phyloP scores from a whole-genome alignment of 2,113 vertebrate species.

The Empidonax traillii region DNA sequence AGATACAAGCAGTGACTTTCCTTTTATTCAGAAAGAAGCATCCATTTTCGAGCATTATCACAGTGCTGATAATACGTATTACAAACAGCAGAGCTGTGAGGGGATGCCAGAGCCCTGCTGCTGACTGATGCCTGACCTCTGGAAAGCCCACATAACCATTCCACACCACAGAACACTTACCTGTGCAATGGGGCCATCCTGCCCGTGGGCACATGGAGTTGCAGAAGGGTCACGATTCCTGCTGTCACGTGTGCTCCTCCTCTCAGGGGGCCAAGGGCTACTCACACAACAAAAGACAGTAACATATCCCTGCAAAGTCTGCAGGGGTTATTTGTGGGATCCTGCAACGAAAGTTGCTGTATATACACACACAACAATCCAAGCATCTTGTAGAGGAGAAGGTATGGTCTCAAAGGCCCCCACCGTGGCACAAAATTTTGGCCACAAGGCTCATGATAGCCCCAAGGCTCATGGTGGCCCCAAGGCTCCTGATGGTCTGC shows the following conservation, averaged over 20 bases:
- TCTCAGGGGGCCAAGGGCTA: not conserved
- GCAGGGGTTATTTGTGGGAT: not conserved
- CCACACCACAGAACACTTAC: not conserved
- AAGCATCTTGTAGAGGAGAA: not conserved
- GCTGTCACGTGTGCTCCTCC: not conserved
- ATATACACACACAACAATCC: not conserved
- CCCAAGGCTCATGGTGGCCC: not conserved
- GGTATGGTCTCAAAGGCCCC: not conserved
- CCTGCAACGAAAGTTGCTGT: not conserved
- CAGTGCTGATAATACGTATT: conserved; percentile 4
- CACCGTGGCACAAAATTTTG: not conserved
- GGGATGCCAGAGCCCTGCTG: conserved; percentile 2
- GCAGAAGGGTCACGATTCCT: not conserved
- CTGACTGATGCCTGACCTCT: not conserved
- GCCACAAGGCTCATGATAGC: not conserved
- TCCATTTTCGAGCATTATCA: not conserved
- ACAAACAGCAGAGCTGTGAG: conserved; percentile 4
- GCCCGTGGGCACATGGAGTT: accelerated
- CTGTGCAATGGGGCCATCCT: not conserved
- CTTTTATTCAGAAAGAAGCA: conserved; percentile 26
- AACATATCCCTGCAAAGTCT: not conserved
- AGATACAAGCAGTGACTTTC: conserved; percentile 1
- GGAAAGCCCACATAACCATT: accelerated
- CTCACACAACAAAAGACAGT: not conserved
- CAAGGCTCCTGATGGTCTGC: not conserved